Evolutionary conservation across 2,797 vertebrate genomes (phyloP).

Genomic region (Cyprinella venusta): DNA sequence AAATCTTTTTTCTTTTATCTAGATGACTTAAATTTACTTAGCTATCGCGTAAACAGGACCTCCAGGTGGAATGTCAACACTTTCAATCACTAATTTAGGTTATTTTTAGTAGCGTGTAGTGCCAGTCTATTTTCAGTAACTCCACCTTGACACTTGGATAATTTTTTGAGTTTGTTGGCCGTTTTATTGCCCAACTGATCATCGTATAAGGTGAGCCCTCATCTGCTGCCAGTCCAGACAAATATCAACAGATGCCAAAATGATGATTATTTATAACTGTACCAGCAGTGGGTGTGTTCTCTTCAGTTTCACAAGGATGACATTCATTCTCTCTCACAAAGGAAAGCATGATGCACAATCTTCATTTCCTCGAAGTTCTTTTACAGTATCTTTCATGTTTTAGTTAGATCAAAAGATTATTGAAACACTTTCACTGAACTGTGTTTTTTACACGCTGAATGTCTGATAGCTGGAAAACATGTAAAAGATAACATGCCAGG

Average conservation of each 20-base stretch:
- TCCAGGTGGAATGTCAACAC: background rate
- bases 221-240: background rate
- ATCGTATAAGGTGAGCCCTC: background rate
- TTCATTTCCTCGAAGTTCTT: background rate
- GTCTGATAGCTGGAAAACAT: too few species aligned
- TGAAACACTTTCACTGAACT: background rate
- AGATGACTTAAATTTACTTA: background rate
- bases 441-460: too few species aligned
- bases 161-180: background rate
- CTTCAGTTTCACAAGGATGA: background rate
- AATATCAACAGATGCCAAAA: background rate
- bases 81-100: too few species aligned
- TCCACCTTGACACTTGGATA: too few species aligned
- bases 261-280: background rate
- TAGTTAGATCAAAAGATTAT: background rate
- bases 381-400: background rate
- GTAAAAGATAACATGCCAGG: too few species aligned
- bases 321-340: background rate
- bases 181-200: background rate
- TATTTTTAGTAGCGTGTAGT: too few species aligned
- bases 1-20: too few species aligned
- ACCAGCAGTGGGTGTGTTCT: background rate
- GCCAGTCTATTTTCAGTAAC: too few species aligned
- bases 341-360: too few species aligned
- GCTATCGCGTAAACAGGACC: background rate